These are phyloP conservation scores for Chlamydotis undulata DNA, from an alignment of 2,113 vertebrate species.

Conservation along the genomic window DNA sequence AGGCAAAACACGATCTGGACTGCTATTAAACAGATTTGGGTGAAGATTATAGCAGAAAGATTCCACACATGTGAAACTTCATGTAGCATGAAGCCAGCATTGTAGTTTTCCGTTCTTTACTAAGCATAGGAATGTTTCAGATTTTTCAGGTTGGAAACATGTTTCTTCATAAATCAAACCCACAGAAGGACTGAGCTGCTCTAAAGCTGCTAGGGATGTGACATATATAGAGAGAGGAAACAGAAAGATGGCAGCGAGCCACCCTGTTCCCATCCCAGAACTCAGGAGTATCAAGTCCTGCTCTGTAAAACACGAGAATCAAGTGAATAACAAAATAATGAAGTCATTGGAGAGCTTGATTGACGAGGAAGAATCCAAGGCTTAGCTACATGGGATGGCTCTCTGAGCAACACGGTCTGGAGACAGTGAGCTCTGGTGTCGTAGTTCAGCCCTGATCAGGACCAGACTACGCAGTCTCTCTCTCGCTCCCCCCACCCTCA, in stretches of 20 bases:
- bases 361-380: not conserved
- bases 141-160: not conserved
- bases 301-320: not conserved
- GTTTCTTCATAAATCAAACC: not conserved
- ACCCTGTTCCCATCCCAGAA: not conserved
- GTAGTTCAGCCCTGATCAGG: no score
- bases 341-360: not conserved
- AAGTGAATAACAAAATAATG: not conserved
- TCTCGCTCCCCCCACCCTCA: no score
- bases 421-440: not conserved
- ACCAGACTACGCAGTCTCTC: no score
- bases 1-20: not conserved
- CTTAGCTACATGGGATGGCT: not conserved
- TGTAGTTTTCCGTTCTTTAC: not conserved
- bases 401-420: not conserved
- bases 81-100: not conserved
- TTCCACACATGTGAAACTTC: not conserved
- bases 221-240: not conserved
- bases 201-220: not conserved
- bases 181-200: not conserved
- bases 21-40: not conserved
- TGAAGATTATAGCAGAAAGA: not conserved
- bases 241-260: not conserved
- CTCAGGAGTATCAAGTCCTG: accelerated
- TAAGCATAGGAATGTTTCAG: not conserved